phyloP scores from a whole-genome alignment of 64 coral and sea anemone genomes.

The Porites australiensis region DNA sequence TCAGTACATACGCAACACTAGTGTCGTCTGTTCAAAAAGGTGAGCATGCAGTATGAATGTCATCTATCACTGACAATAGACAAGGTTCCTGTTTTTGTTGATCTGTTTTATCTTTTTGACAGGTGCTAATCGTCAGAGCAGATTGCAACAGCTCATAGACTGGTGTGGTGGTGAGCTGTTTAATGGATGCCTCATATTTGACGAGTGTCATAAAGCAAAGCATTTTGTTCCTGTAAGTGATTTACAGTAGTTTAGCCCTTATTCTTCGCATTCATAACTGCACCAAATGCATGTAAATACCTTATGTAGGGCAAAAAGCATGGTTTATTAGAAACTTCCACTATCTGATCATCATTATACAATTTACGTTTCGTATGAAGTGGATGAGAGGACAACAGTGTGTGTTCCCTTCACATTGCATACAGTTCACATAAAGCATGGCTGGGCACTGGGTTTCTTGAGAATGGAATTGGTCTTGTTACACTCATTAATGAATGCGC shows the following conservation, averaged over 20 bases:
- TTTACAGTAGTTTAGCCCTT: background rate
- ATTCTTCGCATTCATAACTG: too few species aligned
- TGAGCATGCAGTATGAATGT: background rate
- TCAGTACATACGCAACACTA: conserved; percentile 97
- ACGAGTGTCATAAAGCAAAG: conserved; percentile 98
- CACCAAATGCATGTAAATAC: background rate
- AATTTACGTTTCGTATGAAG: too few species aligned
- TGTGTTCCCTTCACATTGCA: too few species aligned
- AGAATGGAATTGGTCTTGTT: too few species aligned
- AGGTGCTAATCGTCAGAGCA: conserved; percentile 77
- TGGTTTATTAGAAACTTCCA: too few species aligned
- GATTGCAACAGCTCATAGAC: conserved; percentile 91
- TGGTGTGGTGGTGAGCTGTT: conserved; percentile 97
- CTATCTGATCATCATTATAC: too few species aligned
- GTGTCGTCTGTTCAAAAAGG: conserved; percentile 98
- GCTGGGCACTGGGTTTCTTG: too few species aligned
- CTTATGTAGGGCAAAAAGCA: background rate
- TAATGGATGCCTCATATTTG: conserved; percentile 98
- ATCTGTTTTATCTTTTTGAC: background rate
- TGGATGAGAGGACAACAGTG: too few species aligned
- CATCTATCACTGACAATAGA: background rate
- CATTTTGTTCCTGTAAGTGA: conserved; percentile 98
- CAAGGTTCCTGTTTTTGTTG: background rate
- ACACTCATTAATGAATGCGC: too few species aligned
- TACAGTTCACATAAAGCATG: too few species aligned